Evolutionary conservation across 2,113 vertebrate genomes (phyloP), one percentile per base, ranked within the genome.

Genomic region (Aldabrachelys gigantea): DNA sequence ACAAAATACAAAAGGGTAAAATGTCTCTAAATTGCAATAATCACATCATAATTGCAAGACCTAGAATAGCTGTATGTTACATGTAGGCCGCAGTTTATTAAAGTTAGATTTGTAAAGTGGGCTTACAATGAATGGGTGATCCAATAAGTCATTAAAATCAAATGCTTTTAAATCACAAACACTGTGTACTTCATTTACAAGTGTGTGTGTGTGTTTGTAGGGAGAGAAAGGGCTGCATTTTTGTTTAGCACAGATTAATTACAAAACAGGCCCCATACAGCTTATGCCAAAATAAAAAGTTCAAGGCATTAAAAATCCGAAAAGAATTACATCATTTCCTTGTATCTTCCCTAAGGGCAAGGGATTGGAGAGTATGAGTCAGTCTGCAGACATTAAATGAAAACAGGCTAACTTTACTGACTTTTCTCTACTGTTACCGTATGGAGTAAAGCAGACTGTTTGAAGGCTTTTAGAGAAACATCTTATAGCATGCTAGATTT

Each of bases 291-390:
- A 95, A 97, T 76, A 95, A 97, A 94, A 98, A 93, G 83, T 90
- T 89, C 93, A 72, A 95, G 92, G 93, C 35, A 65, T 27, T 27
- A 57, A 94, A 81, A 84, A 86, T 62, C 86, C 47, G 38, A 72
- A 93, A 92, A 91, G 38, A 95, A 97, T 98, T 62, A 98, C 97
- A 94, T 98, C 87, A 98, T 98, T 98, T 98, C 98, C 98, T 98
- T 94, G 91, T 95, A 94, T 98, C 97, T 98, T 98, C 97, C 98
- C 97, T 97, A 81, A 97, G 97, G 98, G 97, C 95, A 95, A 91
- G 97, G 96, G 95, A 93, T 86, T 97, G 96, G 97, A 97, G 97
- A 96, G 84, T 95, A 96, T 98, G 98, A 98, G 97, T 98, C 97
- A 98, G 91, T 94, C 82, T 85, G 21, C 92, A 98, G 95, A 98